These are phyloP conservation scores for Lutjanus erythropterus DNA, from an alignment of 2,113 vertebrate genomes.

Conservation along the genomic window DNA sequence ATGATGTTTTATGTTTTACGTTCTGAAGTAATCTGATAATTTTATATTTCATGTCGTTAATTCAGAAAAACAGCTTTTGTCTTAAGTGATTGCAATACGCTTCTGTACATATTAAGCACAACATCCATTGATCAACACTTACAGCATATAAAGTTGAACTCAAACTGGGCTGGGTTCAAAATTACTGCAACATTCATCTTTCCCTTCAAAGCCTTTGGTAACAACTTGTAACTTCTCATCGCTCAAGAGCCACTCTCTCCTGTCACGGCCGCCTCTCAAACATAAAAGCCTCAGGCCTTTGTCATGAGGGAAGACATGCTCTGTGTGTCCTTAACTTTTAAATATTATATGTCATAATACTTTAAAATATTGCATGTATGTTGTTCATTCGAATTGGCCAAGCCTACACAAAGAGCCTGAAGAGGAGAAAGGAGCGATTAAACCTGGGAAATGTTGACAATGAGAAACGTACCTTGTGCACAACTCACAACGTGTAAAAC, in stretches of 20 bases:
- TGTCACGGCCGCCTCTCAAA: constrained; percentile 55
- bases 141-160: constrained; percentile 59
- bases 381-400: constrained; percentile 53
- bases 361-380: constrained; percentile 49
- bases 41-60: no score
- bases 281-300: constrained; percentile 25
- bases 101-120: constrained; percentile 64
- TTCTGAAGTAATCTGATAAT: no score
- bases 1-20: no score
- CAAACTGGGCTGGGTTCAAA: constrained; percentile 52
- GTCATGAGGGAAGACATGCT: constrained; percentile 48
- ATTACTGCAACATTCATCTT: constrained; percentile 80
- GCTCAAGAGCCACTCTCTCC: constrained; percentile 49
- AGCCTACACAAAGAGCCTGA: constrained; percentile 42
- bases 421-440: constrained; percentile 54
- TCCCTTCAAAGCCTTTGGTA: constrained; percentile 85
- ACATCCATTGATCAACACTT: constrained; percentile 66
- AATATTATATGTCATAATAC: background rate
- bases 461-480: constrained; percentile 82
- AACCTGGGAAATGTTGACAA: constrained; percentile 62
- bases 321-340: constrained; percentile 32
- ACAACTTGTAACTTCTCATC: constrained; percentile 52
- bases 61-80: no score
- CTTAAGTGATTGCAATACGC: no score
- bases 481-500: constrained; percentile 78